Evolutionary conservation across 2,113 vertebrate genomes (phyloP).

Genomic region (Percina caprodes): DNA sequence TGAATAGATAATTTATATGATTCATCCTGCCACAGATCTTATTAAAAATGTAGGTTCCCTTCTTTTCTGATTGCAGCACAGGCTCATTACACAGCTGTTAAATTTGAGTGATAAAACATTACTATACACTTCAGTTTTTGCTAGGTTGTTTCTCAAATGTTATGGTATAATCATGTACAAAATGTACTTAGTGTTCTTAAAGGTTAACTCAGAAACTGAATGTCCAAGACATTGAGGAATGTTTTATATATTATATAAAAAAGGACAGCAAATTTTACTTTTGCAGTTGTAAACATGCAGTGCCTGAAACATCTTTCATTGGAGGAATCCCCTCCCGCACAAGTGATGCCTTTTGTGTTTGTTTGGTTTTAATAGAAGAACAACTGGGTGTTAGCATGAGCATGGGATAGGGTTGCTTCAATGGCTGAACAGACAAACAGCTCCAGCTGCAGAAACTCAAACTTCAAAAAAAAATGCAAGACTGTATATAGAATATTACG

Average conservation of each 20-base stretch:
- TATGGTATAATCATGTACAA: neutral
- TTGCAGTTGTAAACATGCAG: neutral
- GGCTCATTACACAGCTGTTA: neutral
- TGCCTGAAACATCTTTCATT: neutral
- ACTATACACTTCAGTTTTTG: neutral
- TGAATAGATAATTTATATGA: conserved; percentile 36
- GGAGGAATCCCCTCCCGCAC: neutral
- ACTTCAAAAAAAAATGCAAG: neutral
- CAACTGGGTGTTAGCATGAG: neutral
- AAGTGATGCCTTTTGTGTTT: neutral
- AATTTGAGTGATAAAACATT: neutral
- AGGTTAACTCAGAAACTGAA: neutral
- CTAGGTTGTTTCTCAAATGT: neutral
- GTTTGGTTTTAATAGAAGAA: neutral
- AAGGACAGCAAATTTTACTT: too few relatives aligned
- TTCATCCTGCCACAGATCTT: neutral
- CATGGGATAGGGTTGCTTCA: neutral
- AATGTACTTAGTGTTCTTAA: neutral
- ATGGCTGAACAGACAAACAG: neutral
- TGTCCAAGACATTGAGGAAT: too few relatives aligned
- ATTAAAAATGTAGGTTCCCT: neutral
- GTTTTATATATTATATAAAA: too few relatives aligned
- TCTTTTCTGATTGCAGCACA: conserved; percentile 1
- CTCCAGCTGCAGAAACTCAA: neutral
- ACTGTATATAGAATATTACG: neutral